These are phyloP conservation scores for Mallotus villosus DNA, from an alignment of 2,797 vertebrate species.

Conservation along the genomic window DNA sequence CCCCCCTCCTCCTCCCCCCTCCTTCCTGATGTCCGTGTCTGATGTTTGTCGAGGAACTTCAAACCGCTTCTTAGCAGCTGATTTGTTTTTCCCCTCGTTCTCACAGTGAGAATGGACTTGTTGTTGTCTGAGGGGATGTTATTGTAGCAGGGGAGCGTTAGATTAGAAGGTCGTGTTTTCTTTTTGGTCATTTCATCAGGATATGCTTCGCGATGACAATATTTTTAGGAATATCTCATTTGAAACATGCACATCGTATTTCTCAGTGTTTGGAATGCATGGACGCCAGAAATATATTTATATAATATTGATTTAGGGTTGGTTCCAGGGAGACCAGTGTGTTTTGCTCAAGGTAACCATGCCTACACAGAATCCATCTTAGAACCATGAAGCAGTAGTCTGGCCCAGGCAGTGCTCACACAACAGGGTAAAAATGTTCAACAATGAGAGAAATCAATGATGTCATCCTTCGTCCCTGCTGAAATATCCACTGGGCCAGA, in stretches of 20 bases:
- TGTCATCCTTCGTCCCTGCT: too few relatives aligned
- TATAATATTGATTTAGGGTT: too few relatives aligned
- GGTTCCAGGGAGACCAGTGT: too few relatives aligned
- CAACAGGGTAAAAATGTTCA: too few relatives aligned
- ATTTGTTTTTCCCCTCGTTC: constrained; percentile 11
- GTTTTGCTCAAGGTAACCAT: too few relatives aligned
- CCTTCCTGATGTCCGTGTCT: constrained; percentile 38
- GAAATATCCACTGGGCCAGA: too few relatives aligned
- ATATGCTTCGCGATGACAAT: not conserved
- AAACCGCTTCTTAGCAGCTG: constrained; percentile 29
- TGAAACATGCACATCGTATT: not conserved
- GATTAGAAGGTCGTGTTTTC: constrained; percentile 1
- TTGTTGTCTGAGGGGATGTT: constrained; percentile 4
- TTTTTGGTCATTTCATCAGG: not conserved
- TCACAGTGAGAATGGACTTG: constrained; percentile 27
- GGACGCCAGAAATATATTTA: too few relatives aligned
- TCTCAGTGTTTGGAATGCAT: not conserved
- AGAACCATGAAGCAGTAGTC: too few relatives aligned
- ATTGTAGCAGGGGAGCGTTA: not conserved
- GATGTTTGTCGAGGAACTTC: constrained; percentile 41
- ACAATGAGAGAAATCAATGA: too few relatives aligned
- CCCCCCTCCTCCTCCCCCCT: constrained; percentile 29
- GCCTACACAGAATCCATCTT: too few relatives aligned
- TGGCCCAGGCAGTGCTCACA: too few relatives aligned
- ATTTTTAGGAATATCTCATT: not conserved